Percentiles rank a stretch among this genome's conserved stretches.
phyloP scores from a whole-genome alignment of 2,113 vertebrate genomes.

The Pungitius pungitius region DNA sequence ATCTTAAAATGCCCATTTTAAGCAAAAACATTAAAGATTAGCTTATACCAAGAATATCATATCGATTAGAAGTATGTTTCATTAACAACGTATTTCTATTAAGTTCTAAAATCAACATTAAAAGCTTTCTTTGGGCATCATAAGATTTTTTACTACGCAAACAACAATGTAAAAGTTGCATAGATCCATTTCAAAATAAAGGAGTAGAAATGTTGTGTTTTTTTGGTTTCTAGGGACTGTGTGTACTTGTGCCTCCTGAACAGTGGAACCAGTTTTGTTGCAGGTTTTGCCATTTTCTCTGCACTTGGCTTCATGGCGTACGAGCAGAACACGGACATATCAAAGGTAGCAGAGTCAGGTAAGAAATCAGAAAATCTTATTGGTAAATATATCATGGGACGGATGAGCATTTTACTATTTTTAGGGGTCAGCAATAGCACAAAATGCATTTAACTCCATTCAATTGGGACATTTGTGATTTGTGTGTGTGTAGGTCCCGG shows the following conservation, averaged over 20 bases:
- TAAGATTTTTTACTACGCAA: not conserved
- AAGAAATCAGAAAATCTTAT: not conserved
- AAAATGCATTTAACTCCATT: not conserved
- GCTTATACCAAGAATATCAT: not conserved
- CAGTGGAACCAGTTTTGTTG: conserved; percentile 91
- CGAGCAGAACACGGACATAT: conserved; percentile 86
- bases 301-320: conserved; percentile 90
- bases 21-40: not conserved
- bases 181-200: conserved; percentile 5
- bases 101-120: not conserved
- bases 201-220: not conserved
- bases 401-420: not conserved
- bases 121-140: not conserved
- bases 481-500: conserved; percentile 76
- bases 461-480: not conserved
- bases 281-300: conserved; percentile 95
- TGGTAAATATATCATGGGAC: not conserved
- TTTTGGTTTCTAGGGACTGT: conserved; percentile 84
- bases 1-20: not conserved
- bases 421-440: not conserved
- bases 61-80: not conserved
- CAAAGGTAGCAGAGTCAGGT: conserved; percentile 91
- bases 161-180: not conserved
- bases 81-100: not conserved
- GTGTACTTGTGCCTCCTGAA: conserved; percentile 92